phyloP scores from a whole-genome alignment of 2,888 invertebrate species.

The Heliothis peltigera region DNA sequence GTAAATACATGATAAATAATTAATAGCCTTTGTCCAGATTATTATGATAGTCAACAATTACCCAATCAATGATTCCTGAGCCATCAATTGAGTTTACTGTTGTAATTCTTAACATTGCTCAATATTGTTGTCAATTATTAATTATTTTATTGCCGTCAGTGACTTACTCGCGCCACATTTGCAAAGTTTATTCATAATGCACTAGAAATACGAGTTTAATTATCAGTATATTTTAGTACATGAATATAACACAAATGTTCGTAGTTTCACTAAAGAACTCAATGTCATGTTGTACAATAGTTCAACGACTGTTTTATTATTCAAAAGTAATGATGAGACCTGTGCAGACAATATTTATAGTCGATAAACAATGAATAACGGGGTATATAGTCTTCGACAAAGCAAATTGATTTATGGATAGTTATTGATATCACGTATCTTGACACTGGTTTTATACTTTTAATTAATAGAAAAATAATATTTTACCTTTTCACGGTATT shows the following conservation, averaged over 20 bases:
- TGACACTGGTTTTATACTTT: background rate
- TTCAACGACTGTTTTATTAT: constrained; percentile 26
- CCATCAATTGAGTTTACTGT: too few species aligned
- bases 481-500: too few species aligned
- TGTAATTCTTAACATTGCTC: too few species aligned
- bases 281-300: constrained; percentile 4
- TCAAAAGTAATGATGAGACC: constrained; percentile 37
- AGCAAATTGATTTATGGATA: constrained; percentile 41
- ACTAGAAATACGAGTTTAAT: background rate
- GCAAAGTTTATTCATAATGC: background rate
- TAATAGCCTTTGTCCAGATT: too few species aligned
- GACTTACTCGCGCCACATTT: background rate
- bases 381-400: constrained; percentile 41
- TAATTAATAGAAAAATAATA: too few species aligned
- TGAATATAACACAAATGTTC: background rate
- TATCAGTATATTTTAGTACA: constrained; percentile 3
- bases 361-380: constrained; percentile 44
- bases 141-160: background rate
- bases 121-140: background rate
- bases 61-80: too few species aligned
- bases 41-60: too few species aligned
- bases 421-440: constrained; percentile 21
- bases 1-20: too few species aligned
- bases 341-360: constrained; percentile 43
- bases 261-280: background rate